Evolutionary conservation across 2,888 invertebrate species (phyloP).

Genomic region (Dynastes grantii): DNA sequence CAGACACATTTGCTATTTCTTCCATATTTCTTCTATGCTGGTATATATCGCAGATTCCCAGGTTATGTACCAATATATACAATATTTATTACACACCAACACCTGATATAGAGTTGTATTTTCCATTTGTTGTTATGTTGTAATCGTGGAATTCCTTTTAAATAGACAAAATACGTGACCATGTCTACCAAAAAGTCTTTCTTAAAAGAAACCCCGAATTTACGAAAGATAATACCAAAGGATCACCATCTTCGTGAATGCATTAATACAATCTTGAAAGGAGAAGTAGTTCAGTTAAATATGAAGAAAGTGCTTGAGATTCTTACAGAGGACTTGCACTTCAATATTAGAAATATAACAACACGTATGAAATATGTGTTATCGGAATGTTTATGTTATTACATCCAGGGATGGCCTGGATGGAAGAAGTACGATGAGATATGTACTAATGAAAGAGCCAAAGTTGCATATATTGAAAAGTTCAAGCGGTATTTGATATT

Average conservation of each 20-base stretch:
- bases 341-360: slow-evolving; percentile 47
- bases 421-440: slow-evolving; percentile 52
- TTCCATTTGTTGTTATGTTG: too few relatives aligned
- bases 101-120: too few relatives aligned
- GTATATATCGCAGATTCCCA: too few relatives aligned
- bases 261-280: slow-evolving; percentile 45
- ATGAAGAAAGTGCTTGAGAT: slow-evolving; percentile 47
- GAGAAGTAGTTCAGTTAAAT: slow-evolving; percentile 46
- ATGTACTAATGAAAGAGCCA: slow-evolving; percentile 31
- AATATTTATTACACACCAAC: too few relatives aligned
- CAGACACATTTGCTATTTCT: too few relatives aligned
- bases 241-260: slow-evolving; percentile 33
- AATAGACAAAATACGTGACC: background rate
- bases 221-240: slow-evolving; percentile 32
- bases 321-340: slow-evolving; percentile 47
- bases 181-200: slow-evolving; percentile 49
- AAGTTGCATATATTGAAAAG: slow-evolving; percentile 52
- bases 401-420: slow-evolving; percentile 58
- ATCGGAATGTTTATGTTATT: slow-evolving; percentile 56
- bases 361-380: slow-evolving; percentile 77
- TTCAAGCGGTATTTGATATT: slow-evolving; percentile 53
- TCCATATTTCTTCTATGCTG: too few relatives aligned
- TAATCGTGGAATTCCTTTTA: background rate
- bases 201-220: slow-evolving; percentile 47
- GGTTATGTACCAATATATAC: too few relatives aligned